Base-by-base conservation (phyloP, 2,113 vertebrate species). In the Rynchops niger region DNA sequence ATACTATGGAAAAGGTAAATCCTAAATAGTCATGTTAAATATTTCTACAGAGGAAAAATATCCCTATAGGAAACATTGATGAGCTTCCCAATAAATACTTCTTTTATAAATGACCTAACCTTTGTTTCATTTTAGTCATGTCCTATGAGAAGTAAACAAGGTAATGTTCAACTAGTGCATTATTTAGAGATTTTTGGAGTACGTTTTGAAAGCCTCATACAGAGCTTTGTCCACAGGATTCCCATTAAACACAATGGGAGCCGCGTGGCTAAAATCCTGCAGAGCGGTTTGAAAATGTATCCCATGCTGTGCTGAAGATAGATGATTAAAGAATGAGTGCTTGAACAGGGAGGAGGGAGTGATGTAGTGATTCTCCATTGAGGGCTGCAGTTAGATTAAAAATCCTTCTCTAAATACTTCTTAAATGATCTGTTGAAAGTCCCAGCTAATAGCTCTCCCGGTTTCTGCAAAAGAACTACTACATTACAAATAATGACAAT, bases 161-260 rank as follows among this genome's bases (percentile, higher is more conserved):
- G 67, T 94, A 86, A 90, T 95, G 63, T 79, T 96, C 94, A 93
- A 82, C 86, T 71, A 70, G 81, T 94, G 80, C 90, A 95, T 97
- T 98, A 93, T 97, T 96, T 95, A 96, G 81, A 94, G 89, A 94
- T 94, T 97, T 94, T 88, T 79, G 71, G 81, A 96, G 90, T 79
- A 42, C 61, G 29, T 95, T 98, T 87, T 95, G 87, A 95, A 96
- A 94, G 88, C 74, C 49, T 82, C 90, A 36, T 27, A 47, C 47
- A 21, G 95, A 77, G 90, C 82, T 93, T 65, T 93, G 93, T 73
- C 95, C 45, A 38, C 94, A 90, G 96, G 96, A 97, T 95, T 96
- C 83, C 91, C 94, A 97, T 97, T 97, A 98, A 96, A 87, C 96
- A 82, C 95, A 74, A 96, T 90, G 93, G 94, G 96, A 96, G 93